Evolutionary conservation across 1,140 invertebrate species (phyloP).

Genomic region (Micrasema longulum): DNA sequence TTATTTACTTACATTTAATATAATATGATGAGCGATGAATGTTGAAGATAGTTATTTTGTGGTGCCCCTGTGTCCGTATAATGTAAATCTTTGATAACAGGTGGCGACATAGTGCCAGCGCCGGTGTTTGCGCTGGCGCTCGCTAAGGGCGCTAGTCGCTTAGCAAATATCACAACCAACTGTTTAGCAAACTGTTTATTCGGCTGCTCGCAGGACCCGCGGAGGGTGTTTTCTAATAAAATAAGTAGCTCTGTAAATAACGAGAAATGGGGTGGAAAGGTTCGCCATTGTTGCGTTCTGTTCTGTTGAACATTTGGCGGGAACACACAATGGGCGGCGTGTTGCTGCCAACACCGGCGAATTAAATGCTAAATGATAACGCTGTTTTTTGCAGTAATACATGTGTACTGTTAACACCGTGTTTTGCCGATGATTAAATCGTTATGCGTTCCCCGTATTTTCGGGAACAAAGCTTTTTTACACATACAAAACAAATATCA

Average conservation of each 20-base stretch:
- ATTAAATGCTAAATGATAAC: constrained; percentile 1
- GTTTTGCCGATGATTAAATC: not conserved
- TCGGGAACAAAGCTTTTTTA: too few relatives aligned
- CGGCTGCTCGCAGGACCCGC: constrained; percentile 42
- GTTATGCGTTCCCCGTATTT: not conserved
- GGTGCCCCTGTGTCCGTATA: constrained; percentile 8
- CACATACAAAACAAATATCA: too few relatives aligned
- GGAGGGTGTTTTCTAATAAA: constrained; percentile 51
- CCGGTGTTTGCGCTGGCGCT: constrained; percentile 26
- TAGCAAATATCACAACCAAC: constrained; percentile 48
- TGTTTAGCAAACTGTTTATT: constrained; percentile 43
- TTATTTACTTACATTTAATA: too few relatives aligned
- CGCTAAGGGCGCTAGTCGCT: constrained; percentile 39
- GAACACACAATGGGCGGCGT: constrained; percentile 16
- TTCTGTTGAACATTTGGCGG: constrained; percentile 10
- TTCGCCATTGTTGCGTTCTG: constrained; percentile 6
- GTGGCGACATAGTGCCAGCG: constrained; percentile 42
- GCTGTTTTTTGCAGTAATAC: constrained; percentile 6
- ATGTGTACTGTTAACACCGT: not conserved
- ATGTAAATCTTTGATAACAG: constrained; percentile 45
- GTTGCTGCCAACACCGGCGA: constrained; percentile 3
- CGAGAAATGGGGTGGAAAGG: constrained; percentile 41
- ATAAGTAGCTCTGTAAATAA: constrained; percentile 53
- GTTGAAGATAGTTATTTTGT: too few relatives aligned
- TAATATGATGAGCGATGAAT: too few relatives aligned